Evolutionary conservation across 2,888 invertebrate species (phyloP), one percentile per base, ranked within the genome.

Genomic region (Macrosiphum euphorbiae): DNA sequence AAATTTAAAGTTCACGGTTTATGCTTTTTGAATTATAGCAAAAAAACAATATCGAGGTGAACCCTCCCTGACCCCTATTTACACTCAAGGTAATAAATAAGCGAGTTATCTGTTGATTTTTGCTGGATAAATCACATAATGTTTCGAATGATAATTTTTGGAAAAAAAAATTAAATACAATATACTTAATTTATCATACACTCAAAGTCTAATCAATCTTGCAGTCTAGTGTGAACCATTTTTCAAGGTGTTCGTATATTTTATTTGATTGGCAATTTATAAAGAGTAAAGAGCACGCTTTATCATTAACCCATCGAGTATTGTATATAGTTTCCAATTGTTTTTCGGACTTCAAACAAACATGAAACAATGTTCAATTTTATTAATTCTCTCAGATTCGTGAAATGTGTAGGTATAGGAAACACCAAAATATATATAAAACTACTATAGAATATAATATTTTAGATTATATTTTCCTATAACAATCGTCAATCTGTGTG

Each of bases 311-410:
- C 11, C 28, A 20, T 85, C 28, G 1, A 44, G 28, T 44, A 58
- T 44, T n/a, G 7, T 24, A 47, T 91, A 44, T 44, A 20, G 26
- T 91, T 91, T 91, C 41, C 47, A 58, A 91, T 91, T 86, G 91
- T 86, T 58, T 86, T 58, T 58, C 24, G 44, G 44, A 85, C 41
- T 20, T 20, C 47, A 24, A 67, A 20, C 28, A 55, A 84, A 91
- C n/a, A n/a, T n/a, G n/a, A n/a, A n/a, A n/a, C 58, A 55, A 20
- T n/a, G 44, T 58, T 10, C 85, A 58, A 85, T 78, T 78, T 4
- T 20, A 5, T n/a, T 44, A 91, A 47, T 58, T 86, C n/a, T 86
- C 26, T n/a, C 41, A 20, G 84, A 55, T 86, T 85, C 47, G 2
- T 16, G 24, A 78, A 35, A 35, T 35, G 35, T 78, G 35, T 78